Base-by-base conservation (phyloP, 2,113 vertebrate species). In the Chaetodon auriga region DNA sequence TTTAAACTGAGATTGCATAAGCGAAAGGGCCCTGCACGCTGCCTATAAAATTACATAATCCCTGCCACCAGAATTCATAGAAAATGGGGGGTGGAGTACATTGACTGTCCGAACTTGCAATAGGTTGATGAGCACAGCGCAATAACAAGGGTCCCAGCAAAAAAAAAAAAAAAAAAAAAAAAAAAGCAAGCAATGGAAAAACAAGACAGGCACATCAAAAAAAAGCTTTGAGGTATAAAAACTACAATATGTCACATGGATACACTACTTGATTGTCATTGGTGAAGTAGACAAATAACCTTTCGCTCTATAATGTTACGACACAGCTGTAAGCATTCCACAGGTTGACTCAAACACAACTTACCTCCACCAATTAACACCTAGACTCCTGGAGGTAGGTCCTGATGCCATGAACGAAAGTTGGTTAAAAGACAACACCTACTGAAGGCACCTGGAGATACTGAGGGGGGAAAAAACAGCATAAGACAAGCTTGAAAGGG, bases 1-100 rank as follows among this genome's bases (percentile, higher is more conserved):
- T 89, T 90, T 91, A 81, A 93, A 92, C 84, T 82, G 83, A 55
- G 61, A 82, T 95, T 95, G 92, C 94, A 92, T 93, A 94, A 94
- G 87, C 48, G 60, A 66, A 81, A 76, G 69, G 63, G 70, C 70
- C 57, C 70, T 66, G 73, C 86, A 90, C 60, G 63, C 83, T 51
- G 80, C 68, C 57, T 88, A 68, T 65, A 68, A 89, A 55, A 89
- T 93, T 90, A 90, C 86, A 88, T 91, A 93, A 92, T 74, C 77
- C 5, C 60, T 68, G 74, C 71, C 63, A 45, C 61, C 71, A 55
- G 64, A 80, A 80, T 69, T 53, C 61, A 79, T 15, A 74, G 55
- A 71, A 82, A 82, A 89, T 38, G 66, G 57, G 53, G 54, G 62
- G 58, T 72, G 62, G 70, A 76, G 80, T 78, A 55, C 65, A 71